A percentile compares a stretch with the other conserved stretches of the same genome.
Conservation (phyloP, 1,140 invertebrate species). For the Diachasma alloeum region DNA sequence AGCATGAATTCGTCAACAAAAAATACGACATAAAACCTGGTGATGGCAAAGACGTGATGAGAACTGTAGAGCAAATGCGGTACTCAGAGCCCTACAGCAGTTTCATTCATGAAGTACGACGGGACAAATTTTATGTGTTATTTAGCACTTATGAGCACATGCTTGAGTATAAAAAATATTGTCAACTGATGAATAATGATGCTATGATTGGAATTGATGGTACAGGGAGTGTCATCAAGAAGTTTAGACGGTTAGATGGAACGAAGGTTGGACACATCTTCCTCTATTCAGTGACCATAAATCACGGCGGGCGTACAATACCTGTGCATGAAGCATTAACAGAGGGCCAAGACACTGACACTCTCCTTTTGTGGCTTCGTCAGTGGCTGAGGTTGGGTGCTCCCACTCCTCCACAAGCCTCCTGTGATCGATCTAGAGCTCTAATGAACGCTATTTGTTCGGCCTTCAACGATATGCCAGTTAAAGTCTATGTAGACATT, state of each 20-base stretch:
- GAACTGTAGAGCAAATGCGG: background rate
- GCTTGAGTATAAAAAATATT: constrained; percentile 19
- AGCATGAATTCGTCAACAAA: background rate
- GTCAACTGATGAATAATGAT: background rate
- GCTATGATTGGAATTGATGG: background rate
- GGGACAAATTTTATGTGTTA: constrained; percentile 2
- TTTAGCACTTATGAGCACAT: constrained; percentile 6
- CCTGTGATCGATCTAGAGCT: constrained; percentile 20
- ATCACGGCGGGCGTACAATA: constrained; percentile 29
- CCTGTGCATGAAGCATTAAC: constrained; percentile 32
- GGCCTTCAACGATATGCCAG: constrained; percentile 14
- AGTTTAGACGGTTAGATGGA: background rate
- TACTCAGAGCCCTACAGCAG: background rate
- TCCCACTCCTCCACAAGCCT: constrained; percentile 14
- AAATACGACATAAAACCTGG: background rate
- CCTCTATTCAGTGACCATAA: constrained; percentile 23
- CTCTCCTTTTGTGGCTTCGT: constrained; percentile 1
- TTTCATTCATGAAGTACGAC: background rate
- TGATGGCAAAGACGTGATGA: background rate
- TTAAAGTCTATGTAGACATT: constrained; percentile 1
- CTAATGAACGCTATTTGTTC: constrained; percentile 14
- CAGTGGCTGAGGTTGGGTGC: background rate
- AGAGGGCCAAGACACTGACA: constrained; percentile 14
- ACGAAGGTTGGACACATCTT: constrained; percentile 18
- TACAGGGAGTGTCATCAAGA: constrained; percentile 16